Evolutionary conservation across 2,888 invertebrate genomes (phyloP).

Genomic region (Smittia aterrima): DNA sequence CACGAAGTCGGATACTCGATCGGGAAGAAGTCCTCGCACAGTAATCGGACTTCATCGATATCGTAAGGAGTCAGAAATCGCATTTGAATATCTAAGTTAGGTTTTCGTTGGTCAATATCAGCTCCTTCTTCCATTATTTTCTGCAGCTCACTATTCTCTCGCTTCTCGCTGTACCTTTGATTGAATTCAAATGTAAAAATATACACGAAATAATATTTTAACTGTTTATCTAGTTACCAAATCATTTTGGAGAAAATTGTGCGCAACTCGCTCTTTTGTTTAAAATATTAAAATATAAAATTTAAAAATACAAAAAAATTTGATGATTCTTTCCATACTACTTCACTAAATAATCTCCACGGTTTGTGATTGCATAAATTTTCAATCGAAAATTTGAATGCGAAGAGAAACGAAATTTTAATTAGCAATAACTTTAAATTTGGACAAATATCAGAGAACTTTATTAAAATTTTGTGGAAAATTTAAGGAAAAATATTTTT

Average conservation of each 20-base stretch:
- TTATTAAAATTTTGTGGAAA: no score
- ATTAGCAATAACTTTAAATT: no score
- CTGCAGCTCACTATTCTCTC: not conserved
- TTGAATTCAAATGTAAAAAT: not conserved
- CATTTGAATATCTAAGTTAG: not conserved
- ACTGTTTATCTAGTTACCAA: not conserved
- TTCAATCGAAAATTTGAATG: no score
- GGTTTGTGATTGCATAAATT: no score
- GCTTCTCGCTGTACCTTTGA: conserved; percentile 4
- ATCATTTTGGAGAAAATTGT: not conserved
- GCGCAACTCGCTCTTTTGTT: not conserved
- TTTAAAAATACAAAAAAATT: no score
- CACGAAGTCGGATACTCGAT: conserved; percentile 15
- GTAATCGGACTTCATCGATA: conserved; percentile 3
- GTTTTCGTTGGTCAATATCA: not conserved
- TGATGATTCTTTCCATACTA: no score
- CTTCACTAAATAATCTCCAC: no score
- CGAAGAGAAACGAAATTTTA: no score
- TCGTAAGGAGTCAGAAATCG: conserved; percentile 5
- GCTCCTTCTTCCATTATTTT: conserved; percentile 1
- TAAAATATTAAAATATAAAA: not conserved
- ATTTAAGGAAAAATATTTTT: no score
- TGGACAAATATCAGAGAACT: no score
- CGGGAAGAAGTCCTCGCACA: conserved; percentile 12
- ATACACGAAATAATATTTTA: not conserved